phyloP scores from a whole-genome alignment of 1,140 invertebrate species.

The Cotesia vestalis region DNA sequence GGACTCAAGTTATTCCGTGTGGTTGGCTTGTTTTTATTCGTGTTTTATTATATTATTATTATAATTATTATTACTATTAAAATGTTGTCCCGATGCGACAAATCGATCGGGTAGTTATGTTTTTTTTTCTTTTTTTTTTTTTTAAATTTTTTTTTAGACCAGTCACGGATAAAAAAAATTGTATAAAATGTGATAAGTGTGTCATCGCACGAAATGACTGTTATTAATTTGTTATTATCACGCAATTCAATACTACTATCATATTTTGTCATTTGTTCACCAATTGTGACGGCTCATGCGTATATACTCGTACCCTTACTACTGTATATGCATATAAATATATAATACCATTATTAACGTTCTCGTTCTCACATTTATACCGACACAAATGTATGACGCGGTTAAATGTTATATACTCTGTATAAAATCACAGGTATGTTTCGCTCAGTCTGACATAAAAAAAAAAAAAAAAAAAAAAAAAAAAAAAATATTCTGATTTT shows the following conservation, averaged over 20 bases:
- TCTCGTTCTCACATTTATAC: constrained; percentile 24
- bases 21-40: constrained; percentile 35
- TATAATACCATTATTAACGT: constrained; percentile 26
- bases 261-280: constrained; percentile 12
- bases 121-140: constrained; percentile 10
- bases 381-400: constrained; percentile 31
- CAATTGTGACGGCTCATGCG: constrained; percentile 20
- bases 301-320: constrained; percentile 5
- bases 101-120: constrained; percentile 7
- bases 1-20: constrained; percentile 39
- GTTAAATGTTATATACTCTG: constrained; percentile 2
- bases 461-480: constrained; percentile 15
- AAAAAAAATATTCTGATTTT: no score
- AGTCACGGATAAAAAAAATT: constrained; percentile 39
- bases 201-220: constrained; percentile 28
- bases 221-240: constrained; percentile 24
- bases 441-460: not conserved
- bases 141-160: constrained; percentile 6
- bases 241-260: constrained; percentile 18
- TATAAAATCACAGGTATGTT: constrained; percentile 15
- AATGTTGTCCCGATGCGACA: constrained; percentile 8
- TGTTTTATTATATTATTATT: no score
- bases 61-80: constrained; percentile 14
- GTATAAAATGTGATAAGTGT: constrained; percentile 42
- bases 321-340: not conserved